Evolutionary conservation across 2,888 invertebrate genomes (phyloP), one percentile per base, ranked within the genome.

Genomic region (Chymomyza fuscimana): DNA sequence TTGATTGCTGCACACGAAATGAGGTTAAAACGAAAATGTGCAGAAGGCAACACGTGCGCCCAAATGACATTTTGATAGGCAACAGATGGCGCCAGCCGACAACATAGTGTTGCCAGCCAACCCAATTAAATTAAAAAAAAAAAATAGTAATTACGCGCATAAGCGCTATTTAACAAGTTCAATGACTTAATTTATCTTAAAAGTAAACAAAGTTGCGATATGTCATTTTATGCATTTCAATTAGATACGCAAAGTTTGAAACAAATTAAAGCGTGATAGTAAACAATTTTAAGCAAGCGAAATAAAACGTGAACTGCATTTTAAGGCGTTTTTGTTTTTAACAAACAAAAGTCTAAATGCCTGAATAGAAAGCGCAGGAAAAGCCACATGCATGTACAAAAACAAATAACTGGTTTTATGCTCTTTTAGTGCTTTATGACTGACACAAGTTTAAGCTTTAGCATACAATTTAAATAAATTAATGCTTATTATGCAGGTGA

Each of bases 11-110:
- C 54, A 19, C 2, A 10, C 10, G 54, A 60, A 73, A 71, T 79
- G 83, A 82, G 81, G 81, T 82, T 82, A 82, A 77, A 80, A 65
- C 69, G 59, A 64, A 73, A 69, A 10, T 60, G 66, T 52, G 36
- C 46, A 32, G 16, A 59, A 65, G 29, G 29, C 6, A 74, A 65
- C 78, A 78, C 74, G 78, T 79, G 76, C 63, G 29, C 36, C 52
- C 54, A 61, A 46, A 16, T 22, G 40, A 7, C 56, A 29, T 36
- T 15, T 32, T 32, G 1, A 36, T 40, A 32, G 40, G 22, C 78
- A 65, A 58, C 66, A 79, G 79, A 25, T 59, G 79, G 79, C 79
- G 75, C 70, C 54, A 52, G 54, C 65, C 6, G 10, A 25, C 25
- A 25, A 54, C 3, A 51, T 60, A 75, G 77, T 61, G 80, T 65